A percentile compares a stretch with the other conserved stretches of the same genome.
Evolutionary conservation across 2,113 vertebrate species (phyloP).

Genomic region (Rhinoderma darwinii): DNA sequence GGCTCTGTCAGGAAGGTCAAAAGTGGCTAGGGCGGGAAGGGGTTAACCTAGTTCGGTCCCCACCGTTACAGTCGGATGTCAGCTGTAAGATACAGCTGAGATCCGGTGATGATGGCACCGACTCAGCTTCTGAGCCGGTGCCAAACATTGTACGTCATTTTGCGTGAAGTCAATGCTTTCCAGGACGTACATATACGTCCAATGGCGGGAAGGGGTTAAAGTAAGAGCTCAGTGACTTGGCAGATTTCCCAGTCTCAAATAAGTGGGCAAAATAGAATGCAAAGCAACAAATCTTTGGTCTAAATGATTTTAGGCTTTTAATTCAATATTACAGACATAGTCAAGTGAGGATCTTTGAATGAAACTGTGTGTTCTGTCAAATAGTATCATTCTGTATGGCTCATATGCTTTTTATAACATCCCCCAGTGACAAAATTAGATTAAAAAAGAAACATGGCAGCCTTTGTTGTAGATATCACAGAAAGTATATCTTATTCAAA

Average conservation of each 20-base stretch:
- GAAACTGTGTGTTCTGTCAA: constrained; percentile 13
- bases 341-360: constrained; percentile 27
- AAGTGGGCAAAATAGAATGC: constrained; percentile 43
- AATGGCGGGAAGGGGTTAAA: no score
- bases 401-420: neutral
- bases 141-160: no score
- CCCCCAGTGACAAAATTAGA: neutral
- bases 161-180: no score
- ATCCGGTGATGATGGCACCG: no score
- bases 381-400: constrained; percentile 9
- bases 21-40: no score
- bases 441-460: neutral
- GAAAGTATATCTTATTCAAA: neutral
- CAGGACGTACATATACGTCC: no score
- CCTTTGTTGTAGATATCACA: neutral
- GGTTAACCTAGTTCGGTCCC: no score
- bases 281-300: constrained; percentile 45
- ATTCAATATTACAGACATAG: constrained; percentile 20
- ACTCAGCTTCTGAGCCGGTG: no score
- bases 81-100: no score
- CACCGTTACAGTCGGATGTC: no score
- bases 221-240: constrained; percentile 48
- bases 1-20: no score
- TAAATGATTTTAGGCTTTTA: constrained; percentile 41
- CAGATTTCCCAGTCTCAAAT: constrained; percentile 40